Percentiles rank a stretch among this genome's conserved stretches.
phyloP scores from a whole-genome alignment of 1,140 invertebrate genomes.

The Drosophila kanapiae region DNA sequence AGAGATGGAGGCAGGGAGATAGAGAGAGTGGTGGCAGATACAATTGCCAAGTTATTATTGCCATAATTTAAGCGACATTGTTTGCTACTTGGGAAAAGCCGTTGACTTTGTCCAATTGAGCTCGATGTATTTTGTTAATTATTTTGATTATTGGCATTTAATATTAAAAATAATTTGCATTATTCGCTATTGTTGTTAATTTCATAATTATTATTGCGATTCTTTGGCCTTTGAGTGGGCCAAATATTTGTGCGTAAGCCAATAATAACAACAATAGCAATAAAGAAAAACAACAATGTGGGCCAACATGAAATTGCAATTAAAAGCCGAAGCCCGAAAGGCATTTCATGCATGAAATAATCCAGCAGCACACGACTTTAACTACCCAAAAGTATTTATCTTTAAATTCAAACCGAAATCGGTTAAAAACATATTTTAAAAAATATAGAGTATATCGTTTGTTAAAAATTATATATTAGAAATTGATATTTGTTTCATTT shows the following conservation, averaged over 20 bases:
- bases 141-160: slow-evolving; percentile 48
- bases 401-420: not conserved
- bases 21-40: not conserved
- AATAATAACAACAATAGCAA: slow-evolving; percentile 13
- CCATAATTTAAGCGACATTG: slow-evolving; percentile 14
- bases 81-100: slow-evolving; percentile 2
- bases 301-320: slow-evolving; percentile 62
- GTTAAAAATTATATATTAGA: not conserved
- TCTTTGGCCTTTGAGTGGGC: slow-evolving; percentile 25
- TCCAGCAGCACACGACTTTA: slow-evolving; percentile 8
- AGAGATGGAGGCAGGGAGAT: not conserved
- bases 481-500: too few species aligned
- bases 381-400: not conserved
- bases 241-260: slow-evolving; percentile 37
- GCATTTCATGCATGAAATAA: slow-evolving; percentile 45
- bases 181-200: slow-evolving; percentile 42
- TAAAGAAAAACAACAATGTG: slow-evolving; percentile 20
- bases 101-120: slow-evolving; percentile 74
- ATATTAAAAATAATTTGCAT: slow-evolving; percentile 43
- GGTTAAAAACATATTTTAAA: not conserved
- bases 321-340: slow-evolving; percentile 54
- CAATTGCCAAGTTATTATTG: slow-evolving; percentile 22
- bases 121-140: slow-evolving; percentile 75
- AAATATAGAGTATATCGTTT: not conserved
- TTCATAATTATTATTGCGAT: slow-evolving; percentile 35